These are phyloP conservation scores for Verasper variegatus DNA, from an alignment of 2,113 vertebrate species.

Conservation along the genomic window DNA sequence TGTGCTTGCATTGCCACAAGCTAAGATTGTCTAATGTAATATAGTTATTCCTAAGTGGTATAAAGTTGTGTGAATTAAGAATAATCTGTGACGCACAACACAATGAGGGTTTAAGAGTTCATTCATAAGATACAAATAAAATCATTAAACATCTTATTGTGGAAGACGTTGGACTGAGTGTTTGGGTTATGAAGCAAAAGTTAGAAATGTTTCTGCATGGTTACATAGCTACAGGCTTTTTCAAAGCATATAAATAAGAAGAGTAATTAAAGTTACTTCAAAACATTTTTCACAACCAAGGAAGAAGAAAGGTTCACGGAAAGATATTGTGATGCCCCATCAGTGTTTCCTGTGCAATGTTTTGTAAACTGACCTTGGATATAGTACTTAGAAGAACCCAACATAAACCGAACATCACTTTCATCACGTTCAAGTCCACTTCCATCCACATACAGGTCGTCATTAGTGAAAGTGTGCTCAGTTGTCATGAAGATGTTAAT, in stretches of 20 bases:
- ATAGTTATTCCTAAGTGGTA: slow-evolving; percentile 44
- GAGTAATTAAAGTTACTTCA: neutral
- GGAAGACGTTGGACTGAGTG: neutral
- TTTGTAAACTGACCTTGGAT: neutral
- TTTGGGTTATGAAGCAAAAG: too few relatives aligned
- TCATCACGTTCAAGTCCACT: too few relatives aligned
- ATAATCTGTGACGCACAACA: slow-evolving; percentile 26
- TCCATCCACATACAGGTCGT: too few relatives aligned
- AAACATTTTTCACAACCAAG: neutral
- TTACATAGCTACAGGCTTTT: neutral
- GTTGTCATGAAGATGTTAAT: too few relatives aligned
- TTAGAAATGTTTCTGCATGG: slow-evolving; percentile 6
- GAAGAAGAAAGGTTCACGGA: neutral
- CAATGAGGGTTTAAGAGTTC: neutral
- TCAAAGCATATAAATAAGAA: neutral
- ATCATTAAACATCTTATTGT: neutral
- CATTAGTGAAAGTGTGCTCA: too few relatives aligned
- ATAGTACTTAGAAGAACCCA: too few relatives aligned
- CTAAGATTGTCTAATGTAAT: slow-evolving; percentile 53
- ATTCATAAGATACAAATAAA: neutral
- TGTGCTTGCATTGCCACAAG: slow-evolving; percentile 61
- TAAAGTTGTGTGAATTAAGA: slow-evolving; percentile 34
- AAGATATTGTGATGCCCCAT: neutral
- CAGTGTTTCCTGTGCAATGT: neutral
- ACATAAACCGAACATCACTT: too few relatives aligned